phyloP scores from a whole-genome alignment of 2,113 vertebrate genomes.

The Copsychus sechellarum region DNA sequence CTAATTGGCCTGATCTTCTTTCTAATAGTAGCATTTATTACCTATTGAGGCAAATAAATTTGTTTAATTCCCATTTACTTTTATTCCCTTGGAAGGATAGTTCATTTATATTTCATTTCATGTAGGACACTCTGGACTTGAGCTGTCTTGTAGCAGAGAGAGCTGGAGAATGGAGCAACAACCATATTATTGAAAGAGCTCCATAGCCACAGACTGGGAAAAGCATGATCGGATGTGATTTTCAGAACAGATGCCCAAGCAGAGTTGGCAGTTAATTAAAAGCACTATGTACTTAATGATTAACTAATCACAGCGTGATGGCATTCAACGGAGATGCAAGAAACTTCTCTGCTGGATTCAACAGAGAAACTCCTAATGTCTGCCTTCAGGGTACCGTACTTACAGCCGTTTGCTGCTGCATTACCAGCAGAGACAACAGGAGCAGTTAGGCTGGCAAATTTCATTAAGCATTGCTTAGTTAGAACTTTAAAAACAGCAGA shows the following conservation, averaged over 20 bases:
- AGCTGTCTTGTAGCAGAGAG: constrained; percentile 17
- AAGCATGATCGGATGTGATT: constrained; percentile 60
- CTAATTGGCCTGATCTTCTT: background rate
- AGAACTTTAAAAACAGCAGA: constrained; percentile 6
- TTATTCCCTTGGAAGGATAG: constrained; percentile 5
- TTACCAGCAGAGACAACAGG: constrained; percentile 41
- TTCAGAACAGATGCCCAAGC: constrained; percentile 73
- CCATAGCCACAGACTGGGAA: constrained; percentile 47
- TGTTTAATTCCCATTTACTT: constrained; percentile 31
- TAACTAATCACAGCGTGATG: constrained; percentile 80
- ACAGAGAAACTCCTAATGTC: constrained; percentile 62
- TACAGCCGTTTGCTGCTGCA: constrained; percentile 51
- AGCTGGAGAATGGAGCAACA: background rate
- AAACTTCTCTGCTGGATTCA: constrained; percentile 72
- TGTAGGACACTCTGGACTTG: constrained; percentile 13
- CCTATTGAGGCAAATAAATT: constrained; percentile 27
- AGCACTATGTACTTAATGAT: constrained; percentile 76
- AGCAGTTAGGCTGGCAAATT: constrained; percentile 43
- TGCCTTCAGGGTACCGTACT: constrained; percentile 67
- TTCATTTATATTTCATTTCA: constrained; percentile 42
- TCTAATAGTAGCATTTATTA: constrained; percentile 25
- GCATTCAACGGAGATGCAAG: constrained; percentile 62
- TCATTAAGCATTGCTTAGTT: constrained; percentile 55
- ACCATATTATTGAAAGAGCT: constrained; percentile 44
- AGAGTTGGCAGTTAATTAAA: constrained; percentile 80